Evolutionary conservation across 2,888 invertebrate genomes (phyloP), one percentile per base, ranked within the genome.

Genomic region (Listrodromus nycthemerus): DNA sequence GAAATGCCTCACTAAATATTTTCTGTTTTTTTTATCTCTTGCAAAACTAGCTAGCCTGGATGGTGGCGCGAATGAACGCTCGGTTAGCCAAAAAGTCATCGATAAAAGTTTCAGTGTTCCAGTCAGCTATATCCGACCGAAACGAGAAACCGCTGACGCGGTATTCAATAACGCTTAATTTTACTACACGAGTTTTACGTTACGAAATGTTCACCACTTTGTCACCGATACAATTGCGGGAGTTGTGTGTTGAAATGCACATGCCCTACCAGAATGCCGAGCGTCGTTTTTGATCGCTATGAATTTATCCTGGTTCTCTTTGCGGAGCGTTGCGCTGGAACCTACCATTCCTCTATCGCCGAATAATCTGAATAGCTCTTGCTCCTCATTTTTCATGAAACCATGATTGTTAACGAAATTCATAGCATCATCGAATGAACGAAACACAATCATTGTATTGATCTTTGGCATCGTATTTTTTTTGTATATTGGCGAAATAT

Each of bases 151-250:
- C 41, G 16, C 41, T 13, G 4, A 19, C 30, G n/a, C 1, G 30
- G 30, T 52, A 52, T 30, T 52, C 69, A 50, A 67, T 67, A 67
- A 67, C 66, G 41, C 24, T 67, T 45, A 24, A 45, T 45, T 45
- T 41, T 67, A 13, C 13, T 24, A 45, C 45, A 8, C 24, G 45
- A 67, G 41, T 67, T 45, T 67, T 13, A 6, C 13, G 24, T 24
- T 41, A 45, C 45, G 33, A 63, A 33, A 63, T 27, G 16, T 27
- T 10, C 27, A n/a, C 16, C 45, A 10, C 13, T 6, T 5, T 48
- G 21, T 24, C 16, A 16, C 2, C 21, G 48, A 48, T 48, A 67
- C 63, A n/a, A 33, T n/a, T 37, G 33, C 63, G 33, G 8, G 24
- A 55, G 24, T 41, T 5, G 24, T 10, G 24, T 13, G 55, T 55